Conservation (phyloP, 2,113 vertebrate genomes). For the Xiphophorus couchianus region DNA sequence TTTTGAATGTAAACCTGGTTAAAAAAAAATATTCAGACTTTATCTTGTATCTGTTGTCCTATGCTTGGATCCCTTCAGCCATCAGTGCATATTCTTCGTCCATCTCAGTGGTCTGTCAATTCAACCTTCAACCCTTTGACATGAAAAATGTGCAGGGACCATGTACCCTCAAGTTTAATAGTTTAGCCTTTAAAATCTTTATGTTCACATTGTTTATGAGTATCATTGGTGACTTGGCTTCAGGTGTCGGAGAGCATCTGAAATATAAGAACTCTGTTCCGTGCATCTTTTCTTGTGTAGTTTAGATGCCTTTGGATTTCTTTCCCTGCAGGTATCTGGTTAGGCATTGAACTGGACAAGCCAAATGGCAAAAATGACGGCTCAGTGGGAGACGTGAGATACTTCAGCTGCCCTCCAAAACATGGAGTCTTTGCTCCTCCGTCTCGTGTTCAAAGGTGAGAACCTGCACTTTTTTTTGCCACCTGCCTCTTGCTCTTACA, state of each 20-base stretch:
- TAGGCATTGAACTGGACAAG: slow-evolving; percentile 94
- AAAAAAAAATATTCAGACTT: neutral
- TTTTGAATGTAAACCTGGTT: no score
- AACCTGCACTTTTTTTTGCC: neutral
- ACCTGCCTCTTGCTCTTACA: neutral
- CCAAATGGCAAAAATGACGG: slow-evolving; percentile 95
- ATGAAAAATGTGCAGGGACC: no score
- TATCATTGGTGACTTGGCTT: neutral
- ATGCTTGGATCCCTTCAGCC: neutral
- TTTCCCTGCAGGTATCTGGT: slow-evolving; percentile 87
- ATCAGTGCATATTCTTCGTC: neutral
- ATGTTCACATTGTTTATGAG: neutral
- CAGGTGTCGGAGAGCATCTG: no score
- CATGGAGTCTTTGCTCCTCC: slow-evolving; percentile 95
- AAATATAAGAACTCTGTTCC: neutral
- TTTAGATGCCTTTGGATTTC: neutral
- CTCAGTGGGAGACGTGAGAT: slow-evolving; percentile 90
- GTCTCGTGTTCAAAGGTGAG: slow-evolving; percentile 93
- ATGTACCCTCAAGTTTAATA: neutral
- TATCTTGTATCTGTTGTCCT: neutral
- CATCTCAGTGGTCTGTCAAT: no score
- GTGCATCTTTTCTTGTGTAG: neutral
- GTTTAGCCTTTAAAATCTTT: neutral
- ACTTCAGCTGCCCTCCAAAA: slow-evolving; percentile 92
- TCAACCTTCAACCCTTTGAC: no score